A percentile compares a stretch with the other conserved stretches of the same genome.
phyloP scores from a whole-genome alignment of 2,797 vertebrate genomes.

The Scarus forsteni region DNA sequence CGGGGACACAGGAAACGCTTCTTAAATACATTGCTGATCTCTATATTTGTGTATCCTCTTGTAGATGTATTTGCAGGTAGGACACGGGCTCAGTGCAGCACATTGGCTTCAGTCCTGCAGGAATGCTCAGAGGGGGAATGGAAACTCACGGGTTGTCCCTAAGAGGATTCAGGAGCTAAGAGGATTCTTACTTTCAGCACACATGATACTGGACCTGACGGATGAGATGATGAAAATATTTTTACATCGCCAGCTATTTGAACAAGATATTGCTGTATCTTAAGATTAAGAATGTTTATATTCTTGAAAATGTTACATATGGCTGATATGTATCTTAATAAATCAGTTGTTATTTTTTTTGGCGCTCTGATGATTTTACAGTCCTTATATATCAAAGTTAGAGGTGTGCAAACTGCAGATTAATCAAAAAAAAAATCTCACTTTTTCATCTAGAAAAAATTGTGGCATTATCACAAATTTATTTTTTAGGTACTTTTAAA shows the following conservation, averaged over 20 bases:
- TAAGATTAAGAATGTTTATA: no score
- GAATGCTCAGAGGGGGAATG: conserved; percentile 44
- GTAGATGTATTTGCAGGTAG: conserved; percentile 1
- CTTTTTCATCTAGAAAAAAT: no score
- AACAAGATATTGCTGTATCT: neutral
- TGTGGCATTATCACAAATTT: no score
- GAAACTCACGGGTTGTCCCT: conserved; percentile 61
- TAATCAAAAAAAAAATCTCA: no score
- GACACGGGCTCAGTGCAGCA: neutral
- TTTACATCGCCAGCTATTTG: neutral
- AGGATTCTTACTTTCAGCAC: conserved; percentile 54
- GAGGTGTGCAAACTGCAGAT: no score
- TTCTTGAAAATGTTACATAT: no score
- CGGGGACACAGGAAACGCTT: neutral
- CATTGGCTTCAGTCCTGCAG: conserved; percentile 8
- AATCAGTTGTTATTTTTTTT: no score
- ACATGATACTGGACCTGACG: conserved; percentile 30
- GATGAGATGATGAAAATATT: neutral
- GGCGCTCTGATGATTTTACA: no score
- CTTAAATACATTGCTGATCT: neutral
- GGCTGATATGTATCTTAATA: no score
- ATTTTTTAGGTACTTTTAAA: no score
- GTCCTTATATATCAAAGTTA: no score
- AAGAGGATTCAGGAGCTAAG: conserved; percentile 66
- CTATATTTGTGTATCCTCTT: neutral